Conservation (phyloP, 2,113 vertebrate species). For the Hassar affinis region DNA sequence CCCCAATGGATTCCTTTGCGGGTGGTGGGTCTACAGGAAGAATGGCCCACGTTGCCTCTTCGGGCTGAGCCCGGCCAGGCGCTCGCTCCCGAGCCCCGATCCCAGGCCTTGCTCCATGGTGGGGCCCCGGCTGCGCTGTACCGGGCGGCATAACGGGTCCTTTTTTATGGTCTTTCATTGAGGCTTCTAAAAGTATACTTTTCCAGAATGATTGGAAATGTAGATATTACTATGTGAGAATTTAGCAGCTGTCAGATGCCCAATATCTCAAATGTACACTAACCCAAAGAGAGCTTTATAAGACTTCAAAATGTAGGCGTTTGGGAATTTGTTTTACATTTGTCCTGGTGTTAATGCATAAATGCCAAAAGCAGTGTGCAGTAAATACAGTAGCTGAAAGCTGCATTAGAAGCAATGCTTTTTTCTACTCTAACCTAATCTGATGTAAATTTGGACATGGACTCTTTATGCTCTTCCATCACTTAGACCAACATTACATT, state of each 20-base stretch:
- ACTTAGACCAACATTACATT: no score
- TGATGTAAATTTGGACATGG: neutral
- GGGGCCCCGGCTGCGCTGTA: no score
- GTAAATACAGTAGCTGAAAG: neutral
- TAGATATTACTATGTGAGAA: neutral
- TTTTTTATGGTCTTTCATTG: no score
- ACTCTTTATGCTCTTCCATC: neutral
- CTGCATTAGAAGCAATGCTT: neutral
- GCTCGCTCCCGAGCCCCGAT: no score
- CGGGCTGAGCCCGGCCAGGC: no score
- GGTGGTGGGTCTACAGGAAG: no score
- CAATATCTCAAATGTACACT: neutral
- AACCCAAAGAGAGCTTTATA: neutral
- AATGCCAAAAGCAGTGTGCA: no score
- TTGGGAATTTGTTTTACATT: neutral
- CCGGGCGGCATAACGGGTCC: no score
- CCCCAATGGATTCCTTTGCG: no score
- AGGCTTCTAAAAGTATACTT: neutral
- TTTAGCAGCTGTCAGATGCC: neutral
- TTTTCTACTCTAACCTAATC: neutral
- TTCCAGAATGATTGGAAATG: neutral
- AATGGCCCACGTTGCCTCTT: no score
- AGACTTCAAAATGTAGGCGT: neutral
- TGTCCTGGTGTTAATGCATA: neutral
- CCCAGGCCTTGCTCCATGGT: no score